Evolutionary conservation across 2,797 vertebrate species (phyloP), one percentile per base, ranked within the genome.

Genomic region (Austrolebias charrua): DNA sequence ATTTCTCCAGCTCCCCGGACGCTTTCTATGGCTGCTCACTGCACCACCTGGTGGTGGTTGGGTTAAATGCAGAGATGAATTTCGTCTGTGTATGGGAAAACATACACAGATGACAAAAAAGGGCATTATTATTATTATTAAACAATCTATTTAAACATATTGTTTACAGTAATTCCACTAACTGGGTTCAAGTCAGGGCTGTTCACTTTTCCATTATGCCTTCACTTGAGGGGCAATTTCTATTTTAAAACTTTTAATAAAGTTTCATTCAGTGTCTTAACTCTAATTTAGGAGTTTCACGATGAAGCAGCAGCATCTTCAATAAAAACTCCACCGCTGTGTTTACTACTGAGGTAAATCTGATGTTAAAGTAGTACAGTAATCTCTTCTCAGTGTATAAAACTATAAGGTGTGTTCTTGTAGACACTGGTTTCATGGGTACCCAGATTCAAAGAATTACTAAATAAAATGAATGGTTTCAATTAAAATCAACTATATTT

Each of bases 261-360:
- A 54, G 45, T 71, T 69, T 73, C 16, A 69, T 68, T 76, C 55
- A 69, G 43, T 55, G 68, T 63, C 50, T 63, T 43, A 51, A 56
- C 16, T 63, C 49, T 52, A 56, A 54, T 85, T 35, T 49, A 76
- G 68, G 65, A 55, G 45, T 57, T 64, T 52, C 50, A 43, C 18
- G 42, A 55, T 45, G 40, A 78, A 63, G 71, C 63, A 73, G 70
- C 52, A 82, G 55, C 62, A 73, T 68, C 57, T 71, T 57, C 55
- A 54, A 55, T 76, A 57, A 83, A 78, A 77, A 80, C 62, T 60
- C 50, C 58, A 73, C 80, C 69, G 71, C 71, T 89, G 83, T 85
- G 79, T 84, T 67, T 70, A 86, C 78, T 80, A 85, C 73, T 88
- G 89, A 91, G 84, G 89, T 90, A 87, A 80, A 80, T 77, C 76